Evolutionary conservation across 2,797 vertebrate species (phyloP), one percentile per base, ranked within the genome.

Genomic region (Hoplostethus mediterraneus): DNA sequence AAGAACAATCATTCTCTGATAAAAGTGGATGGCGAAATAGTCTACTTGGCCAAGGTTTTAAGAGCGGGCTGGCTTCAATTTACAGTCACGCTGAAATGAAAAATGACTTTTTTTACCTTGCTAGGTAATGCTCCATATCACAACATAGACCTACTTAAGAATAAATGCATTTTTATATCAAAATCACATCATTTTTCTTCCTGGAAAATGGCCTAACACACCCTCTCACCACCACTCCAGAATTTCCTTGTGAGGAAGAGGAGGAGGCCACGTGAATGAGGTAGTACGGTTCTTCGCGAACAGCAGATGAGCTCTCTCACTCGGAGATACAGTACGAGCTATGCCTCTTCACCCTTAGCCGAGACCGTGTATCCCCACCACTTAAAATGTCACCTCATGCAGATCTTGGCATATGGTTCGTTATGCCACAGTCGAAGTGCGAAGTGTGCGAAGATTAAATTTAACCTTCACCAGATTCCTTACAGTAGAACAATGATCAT

Each of bases 1-100:
- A 55, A 62, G 66, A 59, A 6, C 4, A 28, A 33, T 33, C 62
- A 77, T 61, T 79, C 47, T 74, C 55, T 13, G 51, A 28, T 53
- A 11, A 51, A 28, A 10, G 4, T 10, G 10, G 30, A 53, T 28
- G 21, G 17, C 2, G 40, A 42, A 42, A 42, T 12, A 12, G 40
- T 42, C 10, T 2, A 12, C 12, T 42, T 42, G 40, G 40, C 12
- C 11, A 42, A 11, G 10, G 11, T 36, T 36, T 42, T 42, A 42
- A 42, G 2, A 10, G 11, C 3, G 14, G 44, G 13, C 44, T 45
- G 4, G 44, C 14, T 45, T 45, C 44, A 45, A 4, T 45, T 45
- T 13, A 45, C 16, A 5, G 25, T 13, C 3, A 17, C 25, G 12
- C 16, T 28, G 28, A 28, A 28, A 28, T 28, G 28, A 28, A 28